Evolutionary conservation across 2,888 invertebrate species (phyloP), one percentile per base, ranked within the genome.

Genomic region (Hoplodrina ambigua): DNA sequence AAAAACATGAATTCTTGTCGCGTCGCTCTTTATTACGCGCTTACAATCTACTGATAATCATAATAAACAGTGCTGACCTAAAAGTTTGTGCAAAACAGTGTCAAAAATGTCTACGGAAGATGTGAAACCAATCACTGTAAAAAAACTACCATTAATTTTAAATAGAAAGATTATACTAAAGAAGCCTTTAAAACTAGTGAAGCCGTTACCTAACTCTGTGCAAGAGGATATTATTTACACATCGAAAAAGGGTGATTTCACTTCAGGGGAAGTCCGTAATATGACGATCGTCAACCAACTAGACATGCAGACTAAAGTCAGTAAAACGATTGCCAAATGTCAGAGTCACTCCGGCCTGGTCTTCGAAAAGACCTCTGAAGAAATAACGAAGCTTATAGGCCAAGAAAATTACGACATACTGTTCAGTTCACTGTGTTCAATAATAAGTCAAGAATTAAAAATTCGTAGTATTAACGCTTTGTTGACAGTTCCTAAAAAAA

Each of bases 331-430:
- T 0, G 94, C 94, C 0, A 85, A 83, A 17, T 93, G 86, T 54
- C 80, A 73, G 6, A 78, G 72, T 11, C 63, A 69, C 4, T 68
- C 75, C 3, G 83, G 78, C 0, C 69, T 76, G 17, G 33, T 78
- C 0, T 67, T 82, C 2, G 89, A 91, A 56, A 88, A 89, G 72
- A 91, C 89, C 2, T 95, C 95, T 0, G 92, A 93, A 4, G 84
- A 82, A 30, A 72, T 95, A 0, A 85, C 88, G 0, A 86, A 85
- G n/a, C 17, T 93, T 0, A 92, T 95, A 0, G 95, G 95, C 0
- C 93, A 94, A 54, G 87, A 87, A 0, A 92, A 92, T 50, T 95
- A 94, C 60, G 91, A 94, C 30, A 85, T 84, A 0, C 69, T 94
- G 0, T 89, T 95, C 1, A 85, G 89, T 8, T 91, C 92, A 0